Percentiles rank a stretch among this genome's conserved stretches.
Conservation (phyloP, 2,113 vertebrate genomes). For the rat (Rattus norvegicus) region GRCr8 NC_086019.1:19098501-19099000, state of each 20-base stretch:
- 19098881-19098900: background rate
- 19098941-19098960: background rate
- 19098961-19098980: background rate
- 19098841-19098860: background rate
- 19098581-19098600: background rate
- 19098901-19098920: background rate
- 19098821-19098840: background rate
- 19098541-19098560: background rate
- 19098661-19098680: background rate
- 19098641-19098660: background rate
- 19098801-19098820: background rate
- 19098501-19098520: background rate
- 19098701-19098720: background rate
- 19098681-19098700: background rate
- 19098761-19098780: background rate
- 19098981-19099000: background rate
- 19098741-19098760: background rate
- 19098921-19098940: constrained; percentile 11
- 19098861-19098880: background rate
- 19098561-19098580: background rate
- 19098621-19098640: background rate
- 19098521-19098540: background rate
- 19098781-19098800: background rate
- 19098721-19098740: background rate
- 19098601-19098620: background rate